These are phyloP conservation scores for Aphodius sticticus DNA, from an alignment of 2,888 invertebrate species.

Conservation along the genomic window DNA sequence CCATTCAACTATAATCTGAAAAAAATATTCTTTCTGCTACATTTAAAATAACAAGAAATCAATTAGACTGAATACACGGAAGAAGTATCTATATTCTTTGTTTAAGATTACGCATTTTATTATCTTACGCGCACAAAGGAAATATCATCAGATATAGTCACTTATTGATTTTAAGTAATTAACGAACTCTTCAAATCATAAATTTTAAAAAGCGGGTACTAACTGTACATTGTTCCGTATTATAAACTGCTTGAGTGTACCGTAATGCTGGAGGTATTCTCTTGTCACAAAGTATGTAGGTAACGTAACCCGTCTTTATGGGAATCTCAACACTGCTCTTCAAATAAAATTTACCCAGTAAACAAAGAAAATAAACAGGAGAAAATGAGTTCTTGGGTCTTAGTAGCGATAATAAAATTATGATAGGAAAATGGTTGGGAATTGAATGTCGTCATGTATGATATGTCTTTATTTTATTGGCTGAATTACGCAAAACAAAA, in stretches of 20 bases:
- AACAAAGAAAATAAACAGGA: not conserved
- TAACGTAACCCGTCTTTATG: not conserved
- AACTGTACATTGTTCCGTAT: not conserved
- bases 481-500: too few species aligned
- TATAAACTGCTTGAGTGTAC: not conserved
- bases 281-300: constrained; percentile 4
- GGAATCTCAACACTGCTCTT: not conserved
- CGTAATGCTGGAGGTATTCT: not conserved
- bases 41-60: too few species aligned
- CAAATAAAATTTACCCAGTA: not conserved
- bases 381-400: not conserved
- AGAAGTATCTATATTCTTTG: too few species aligned
- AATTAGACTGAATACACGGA: too few species aligned
- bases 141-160: not conserved
- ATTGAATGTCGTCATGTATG: too few species aligned
- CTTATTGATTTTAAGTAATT: not conserved
- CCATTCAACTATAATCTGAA: not conserved
- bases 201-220: not conserved
- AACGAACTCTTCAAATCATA: not conserved
- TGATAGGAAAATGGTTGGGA: not conserved
- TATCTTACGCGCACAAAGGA: not conserved
- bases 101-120: too few species aligned
- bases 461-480: too few species aligned
- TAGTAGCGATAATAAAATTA: not conserved
- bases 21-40: not conserved